Evolutionary conservation across 2,797 vertebrate genomes (phyloP).

Genomic region (Salarias fasciatus): DNA sequence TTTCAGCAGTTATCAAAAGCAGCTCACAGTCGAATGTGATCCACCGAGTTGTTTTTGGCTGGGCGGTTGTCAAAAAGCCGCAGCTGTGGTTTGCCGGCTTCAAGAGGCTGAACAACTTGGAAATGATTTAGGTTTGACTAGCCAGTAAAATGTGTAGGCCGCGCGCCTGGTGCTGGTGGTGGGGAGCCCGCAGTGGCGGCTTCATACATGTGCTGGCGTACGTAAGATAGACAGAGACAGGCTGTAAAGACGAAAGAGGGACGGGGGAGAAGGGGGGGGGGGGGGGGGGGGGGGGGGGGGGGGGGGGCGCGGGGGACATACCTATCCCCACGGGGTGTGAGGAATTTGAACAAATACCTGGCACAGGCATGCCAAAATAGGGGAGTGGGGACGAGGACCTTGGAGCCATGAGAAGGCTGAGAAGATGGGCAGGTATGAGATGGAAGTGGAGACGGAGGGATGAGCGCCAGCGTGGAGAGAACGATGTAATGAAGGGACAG

Average conservation of each 20-base stretch:
- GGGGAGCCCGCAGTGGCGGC: constrained; percentile 50
- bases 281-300: too few relatives aligned
- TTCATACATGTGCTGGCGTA: constrained; percentile 74
- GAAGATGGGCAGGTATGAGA: constrained; percentile 55
- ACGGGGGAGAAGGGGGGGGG: constrained; percentile 27
- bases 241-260: constrained; percentile 76
- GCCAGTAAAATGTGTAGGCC: constrained; percentile 59
- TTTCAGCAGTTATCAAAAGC: constrained; percentile 72
- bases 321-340: constrained; percentile 86
- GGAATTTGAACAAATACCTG: constrained; percentile 90
- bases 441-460: constrained; percentile 34
- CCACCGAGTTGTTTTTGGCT: constrained; percentile 75
- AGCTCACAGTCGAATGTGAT: constrained; percentile 70
- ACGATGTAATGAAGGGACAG: constrained; percentile 18
- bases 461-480: constrained; percentile 7
- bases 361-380: constrained; percentile 85
- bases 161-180: constrained; percentile 40
- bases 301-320: constrained; percentile 73
- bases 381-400: constrained; percentile 35
- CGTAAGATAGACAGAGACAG: constrained; percentile 83
- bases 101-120: constrained; percentile 65
- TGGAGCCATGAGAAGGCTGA: constrained; percentile 47
- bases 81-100: constrained; percentile 70
- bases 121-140: constrained; percentile 69
- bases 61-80: constrained; percentile 43